Evolutionary conservation across 2,113 vertebrate species (phyloP), one percentile per base, ranked within the genome.

Genomic region (Siniperca knerii): DNA sequence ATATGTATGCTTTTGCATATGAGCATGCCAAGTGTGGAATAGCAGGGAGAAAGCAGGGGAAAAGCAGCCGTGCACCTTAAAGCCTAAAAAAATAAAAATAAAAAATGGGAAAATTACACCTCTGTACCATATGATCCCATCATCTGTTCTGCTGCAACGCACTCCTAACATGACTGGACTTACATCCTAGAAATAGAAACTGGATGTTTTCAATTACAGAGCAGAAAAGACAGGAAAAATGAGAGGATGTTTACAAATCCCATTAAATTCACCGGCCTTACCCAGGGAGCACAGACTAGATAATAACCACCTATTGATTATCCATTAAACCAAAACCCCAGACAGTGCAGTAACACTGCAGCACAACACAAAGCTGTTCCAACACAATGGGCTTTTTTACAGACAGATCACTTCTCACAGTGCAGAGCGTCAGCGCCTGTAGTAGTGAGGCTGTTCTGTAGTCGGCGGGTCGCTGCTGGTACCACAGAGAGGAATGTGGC

Each of bases 271-370:
- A 77, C 12, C 37, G 33, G 75, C 75, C 82, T 79, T 61, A 87
- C 83, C 84, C 84, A 90, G 80, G 66, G 88, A 91, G 88, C 92
- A 71, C 54, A 85, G 86, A 86, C 84, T 87, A 92, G 90, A 93
- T 91, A 93, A 95, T 95, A 95, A 93, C 91, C 75, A 87, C 46
- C 68, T 95, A 96, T 96, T 95, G 95, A 96, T 96, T 95, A 88
- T 90, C 92, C 90, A 94, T 96, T 94, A 95, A 93, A 91, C 74
- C 86, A 64, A 90, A 83, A 87, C 71, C 72, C 64, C 84, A 89
- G 69, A 82, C 86, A 88, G 84, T 79, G 81, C 66, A 25, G 88
- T 67, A 25, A 73, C 84, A 81, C 76, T 77, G 82, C 73, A 90
- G 79, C 82, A 83, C 58, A 48, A 75, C 82, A 80, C 78, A 78